phyloP scores from a whole-genome alignment of 2,113 vertebrate genomes.

The Microcebus lehilahytsara region DNA sequence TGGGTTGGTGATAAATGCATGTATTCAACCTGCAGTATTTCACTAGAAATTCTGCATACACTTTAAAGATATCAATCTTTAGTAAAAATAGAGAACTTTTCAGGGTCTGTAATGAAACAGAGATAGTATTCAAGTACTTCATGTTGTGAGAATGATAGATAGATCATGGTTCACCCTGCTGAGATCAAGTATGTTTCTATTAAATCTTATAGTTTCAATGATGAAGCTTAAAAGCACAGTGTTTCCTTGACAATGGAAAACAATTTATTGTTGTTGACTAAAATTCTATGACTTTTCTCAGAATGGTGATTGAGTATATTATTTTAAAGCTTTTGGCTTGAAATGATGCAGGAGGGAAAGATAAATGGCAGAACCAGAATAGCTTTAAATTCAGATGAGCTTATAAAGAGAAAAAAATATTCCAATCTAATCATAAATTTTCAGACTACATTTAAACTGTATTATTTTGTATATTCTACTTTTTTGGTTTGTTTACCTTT shows the following conservation, averaged over 20 bases:
- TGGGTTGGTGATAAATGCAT: not conserved
- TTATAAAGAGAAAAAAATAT: not conserved
- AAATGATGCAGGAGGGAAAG: not conserved
- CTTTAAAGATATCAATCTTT: not conserved
- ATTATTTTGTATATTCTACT: not conserved
- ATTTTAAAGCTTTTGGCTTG: not conserved
- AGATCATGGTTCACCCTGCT: not conserved
- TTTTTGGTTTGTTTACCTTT: not conserved
- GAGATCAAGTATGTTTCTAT: conserved; percentile 4
- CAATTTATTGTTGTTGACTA: not conserved
- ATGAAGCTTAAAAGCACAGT: not conserved
- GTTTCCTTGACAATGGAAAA: not conserved
- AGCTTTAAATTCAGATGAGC: not conserved
- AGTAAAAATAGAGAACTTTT: conserved; percentile 15
- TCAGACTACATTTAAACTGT: not conserved
- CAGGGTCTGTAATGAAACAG: not conserved
- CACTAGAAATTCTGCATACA: not conserved
- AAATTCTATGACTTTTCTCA: not conserved
- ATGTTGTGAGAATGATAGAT: not conserved
- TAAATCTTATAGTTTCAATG: conserved; percentile 6
- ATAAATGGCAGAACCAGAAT: not conserved
- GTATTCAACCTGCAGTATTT: not conserved
- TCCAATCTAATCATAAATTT: not conserved
- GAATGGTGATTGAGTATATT: not conserved
- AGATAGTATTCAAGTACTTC: not conserved